These are phyloP conservation scores for Panthera leo DNA, from an alignment of 2,113 vertebrate genomes.

Conservation along the genomic window DNA sequence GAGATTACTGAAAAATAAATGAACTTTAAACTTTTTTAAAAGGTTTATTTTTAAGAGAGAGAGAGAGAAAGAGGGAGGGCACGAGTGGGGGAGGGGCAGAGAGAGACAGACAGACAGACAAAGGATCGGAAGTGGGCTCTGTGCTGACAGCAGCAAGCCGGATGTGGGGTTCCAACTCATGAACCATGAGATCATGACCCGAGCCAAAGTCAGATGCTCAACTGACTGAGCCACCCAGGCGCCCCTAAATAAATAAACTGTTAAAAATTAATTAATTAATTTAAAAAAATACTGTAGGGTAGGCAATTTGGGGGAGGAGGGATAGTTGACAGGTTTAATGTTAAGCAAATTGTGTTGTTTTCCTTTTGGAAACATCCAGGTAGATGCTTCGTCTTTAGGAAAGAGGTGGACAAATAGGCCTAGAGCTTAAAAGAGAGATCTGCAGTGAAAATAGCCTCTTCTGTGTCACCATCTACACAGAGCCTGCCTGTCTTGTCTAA, in stretches of 20 bases:
- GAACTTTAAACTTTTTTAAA: background rate
- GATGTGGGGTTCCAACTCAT: too few species aligned
- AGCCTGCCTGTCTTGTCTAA: conserved; percentile 35
- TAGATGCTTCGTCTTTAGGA: background rate
- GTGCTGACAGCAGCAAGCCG: too few species aligned
- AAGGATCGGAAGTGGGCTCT: too few species aligned
- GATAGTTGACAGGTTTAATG: background rate
- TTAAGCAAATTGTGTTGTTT: background rate
- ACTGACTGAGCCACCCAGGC: too few species aligned
- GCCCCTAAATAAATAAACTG: too few species aligned
- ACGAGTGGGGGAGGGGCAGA: too few species aligned
- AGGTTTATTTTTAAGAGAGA: too few species aligned
- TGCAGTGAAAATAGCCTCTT: background rate
- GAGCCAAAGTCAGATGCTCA: too few species aligned
- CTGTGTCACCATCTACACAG: conserved; percentile 14
- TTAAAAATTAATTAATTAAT: background rate
- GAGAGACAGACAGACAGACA: too few species aligned
- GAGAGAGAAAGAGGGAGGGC: too few species aligned
- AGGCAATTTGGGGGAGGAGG: background rate
- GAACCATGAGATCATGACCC: too few species aligned
- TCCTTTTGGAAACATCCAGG: background rate
- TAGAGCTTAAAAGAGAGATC: background rate
- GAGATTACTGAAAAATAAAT: background rate
- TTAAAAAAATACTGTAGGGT: background rate
- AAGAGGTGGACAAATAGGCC: background rate